Conservation (phyloP, 1,140 invertebrate genomes). For the Pseudomyrmex gracilis region DNA sequence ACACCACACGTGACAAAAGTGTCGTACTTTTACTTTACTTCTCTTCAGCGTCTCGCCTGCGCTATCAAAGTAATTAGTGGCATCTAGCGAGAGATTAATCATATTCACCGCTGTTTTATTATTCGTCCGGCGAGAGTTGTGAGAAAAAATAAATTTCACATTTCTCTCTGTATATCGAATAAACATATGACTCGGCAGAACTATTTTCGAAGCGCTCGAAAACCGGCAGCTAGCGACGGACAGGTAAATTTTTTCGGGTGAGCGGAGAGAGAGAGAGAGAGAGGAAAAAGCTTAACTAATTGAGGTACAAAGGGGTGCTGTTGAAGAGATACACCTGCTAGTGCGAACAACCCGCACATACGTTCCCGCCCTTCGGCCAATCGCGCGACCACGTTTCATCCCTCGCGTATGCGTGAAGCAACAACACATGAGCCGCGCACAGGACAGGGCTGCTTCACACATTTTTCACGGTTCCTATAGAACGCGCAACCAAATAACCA, state of each 20-base stretch:
- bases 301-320: constrained; percentile 80
- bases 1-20: constrained; percentile 4
- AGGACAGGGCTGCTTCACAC: neutral
- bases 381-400: constrained; percentile 73
- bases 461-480: constrained; percentile 14
- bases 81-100: constrained; percentile 17
- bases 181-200: constrained; percentile 70
- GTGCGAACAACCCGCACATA: constrained; percentile 62
- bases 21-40: constrained; percentile 4
- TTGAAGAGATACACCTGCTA: constrained; percentile 82
- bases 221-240: constrained; percentile 66
- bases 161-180: constrained; percentile 51
- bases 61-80: constrained; percentile 10
- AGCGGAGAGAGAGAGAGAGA: constrained; percentile 38
- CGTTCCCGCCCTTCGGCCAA: constrained; percentile 82
- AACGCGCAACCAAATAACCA: constrained; percentile 35
- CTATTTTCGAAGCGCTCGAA: constrained; percentile 61
- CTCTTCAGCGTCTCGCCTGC: neutral
- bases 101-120: neutral
- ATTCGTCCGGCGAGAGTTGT: neutral
- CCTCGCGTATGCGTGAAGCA: constrained; percentile 41
- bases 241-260: constrained; percentile 75
- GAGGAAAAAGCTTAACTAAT: constrained; percentile 81
- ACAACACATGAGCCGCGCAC: constrained; percentile 40
- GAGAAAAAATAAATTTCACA: constrained; percentile 44